Evolutionary conservation across 1,140 invertebrate genomes (phyloP).

Genomic region (Cotesia glomerata): DNA sequence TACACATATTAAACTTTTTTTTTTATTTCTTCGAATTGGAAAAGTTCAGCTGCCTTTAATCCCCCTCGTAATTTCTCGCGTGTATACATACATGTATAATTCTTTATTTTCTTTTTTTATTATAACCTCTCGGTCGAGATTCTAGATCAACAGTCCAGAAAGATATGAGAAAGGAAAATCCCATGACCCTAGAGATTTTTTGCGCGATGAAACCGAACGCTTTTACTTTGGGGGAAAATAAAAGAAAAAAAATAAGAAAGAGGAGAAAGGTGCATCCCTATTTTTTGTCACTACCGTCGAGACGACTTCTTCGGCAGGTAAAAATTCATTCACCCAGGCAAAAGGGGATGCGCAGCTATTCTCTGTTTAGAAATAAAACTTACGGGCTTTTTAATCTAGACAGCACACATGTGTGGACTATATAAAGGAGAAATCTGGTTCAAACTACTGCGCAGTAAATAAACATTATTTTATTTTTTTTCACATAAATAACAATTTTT

Average conservation of each 20-base stretch:
- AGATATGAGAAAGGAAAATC: background rate
- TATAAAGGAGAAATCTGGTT: too few species aligned
- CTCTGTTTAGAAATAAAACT: too few species aligned
- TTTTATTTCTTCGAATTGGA: background rate
- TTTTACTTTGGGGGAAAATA: too few species aligned
- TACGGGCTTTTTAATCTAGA: too few species aligned
- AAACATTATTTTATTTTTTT: too few species aligned
- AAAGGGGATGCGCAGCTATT: background rate
- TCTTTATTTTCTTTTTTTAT: background rate
- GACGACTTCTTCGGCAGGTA: background rate
- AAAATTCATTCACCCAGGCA: background rate
- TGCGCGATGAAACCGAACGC: too few species aligned
- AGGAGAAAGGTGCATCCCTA: background rate
- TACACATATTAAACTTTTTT: background rate
- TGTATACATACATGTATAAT: background rate
- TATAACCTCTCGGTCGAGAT: background rate
- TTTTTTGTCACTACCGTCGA: conserved; percentile 1
- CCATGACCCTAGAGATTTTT: background rate
- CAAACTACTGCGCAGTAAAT: too few species aligned
- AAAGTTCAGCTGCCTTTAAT: background rate
- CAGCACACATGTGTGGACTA: too few species aligned
- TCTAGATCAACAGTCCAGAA: background rate
- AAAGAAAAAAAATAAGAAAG: too few species aligned
- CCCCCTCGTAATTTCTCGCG: background rate
- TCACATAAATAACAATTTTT: too few species aligned